Evolutionary conservation across 2,113 vertebrate species (phyloP), one percentile per base, ranked within the genome.

Genomic region (Cynopterus brachyotis): DNA sequence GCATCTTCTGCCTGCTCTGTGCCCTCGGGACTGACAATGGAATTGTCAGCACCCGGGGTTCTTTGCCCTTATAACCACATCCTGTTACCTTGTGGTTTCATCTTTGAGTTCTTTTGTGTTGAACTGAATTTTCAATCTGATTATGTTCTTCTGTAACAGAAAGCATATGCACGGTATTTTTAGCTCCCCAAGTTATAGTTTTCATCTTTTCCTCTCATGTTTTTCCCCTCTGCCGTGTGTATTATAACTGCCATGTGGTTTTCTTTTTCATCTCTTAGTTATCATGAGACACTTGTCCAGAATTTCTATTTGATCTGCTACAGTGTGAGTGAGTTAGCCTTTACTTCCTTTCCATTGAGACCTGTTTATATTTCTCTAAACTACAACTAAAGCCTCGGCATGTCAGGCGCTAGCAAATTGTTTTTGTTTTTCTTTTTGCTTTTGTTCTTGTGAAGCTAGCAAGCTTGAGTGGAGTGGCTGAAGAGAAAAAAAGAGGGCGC

Each of bases 291-390:
- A 20, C 45, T 66, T 75, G 59, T 28, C 80, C 20, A 76, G 59
- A 92, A 87, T 85, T 62, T 89, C 22, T 79, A 80, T 75, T 95
- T 90, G 84, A 88, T 92, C 73, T 57, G 8, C 5, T 50, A 26
- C 5, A 42, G 30, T 45, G 32, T 72, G 32, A 57, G 40, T 75
- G 24, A 85, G 10, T 35, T 55, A 1, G 50, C 22, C 40, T 84
- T 79, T 57, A 84, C 45, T 57, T 76, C 70, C 37, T 81, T 88
- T 69, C 91, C 50, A 55, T 1, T 8, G 35, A 91, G 32, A 55
- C 47, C 24, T 73, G n/a, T 87, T 83, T 47, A 26, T 59, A 50
- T 30, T 57, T 83, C 24, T 90, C 9, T 79, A 55, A 83, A 57
- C 19, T 75, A 81, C 22, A 80, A 88, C 30, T 22, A 64, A 79